Evolutionary conservation across 2,113 vertebrate genomes (phyloP).

Genomic region (Cisticola juncidis): DNA sequence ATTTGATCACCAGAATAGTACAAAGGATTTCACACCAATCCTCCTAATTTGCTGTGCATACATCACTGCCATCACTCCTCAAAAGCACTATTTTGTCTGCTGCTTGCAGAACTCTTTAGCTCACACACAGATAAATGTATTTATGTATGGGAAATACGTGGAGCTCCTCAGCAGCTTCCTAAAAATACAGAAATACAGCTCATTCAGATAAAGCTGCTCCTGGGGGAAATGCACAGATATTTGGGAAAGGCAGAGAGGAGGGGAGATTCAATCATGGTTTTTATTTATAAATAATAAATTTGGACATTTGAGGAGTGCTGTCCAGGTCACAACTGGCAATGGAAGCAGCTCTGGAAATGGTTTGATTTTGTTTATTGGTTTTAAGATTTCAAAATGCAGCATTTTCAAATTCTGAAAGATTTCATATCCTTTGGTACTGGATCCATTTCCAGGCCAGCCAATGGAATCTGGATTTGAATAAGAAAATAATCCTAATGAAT

Average conservation of each 20-base stretch:
- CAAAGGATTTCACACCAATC: background rate
- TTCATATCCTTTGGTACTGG: background rate
- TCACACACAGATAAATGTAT: background rate
- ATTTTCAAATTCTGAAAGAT: background rate
- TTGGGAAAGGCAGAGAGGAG: background rate
- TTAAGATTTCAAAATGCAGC: background rate
- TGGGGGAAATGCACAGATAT: background rate
- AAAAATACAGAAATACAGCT: background rate
- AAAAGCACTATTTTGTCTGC: background rate
- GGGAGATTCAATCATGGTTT: rapidly evolving
- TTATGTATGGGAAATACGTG: background rate
- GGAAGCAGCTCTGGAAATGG: rapidly evolving
- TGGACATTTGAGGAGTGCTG: background rate
- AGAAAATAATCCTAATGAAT: background rate
- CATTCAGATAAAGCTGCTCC: background rate
- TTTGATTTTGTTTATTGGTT: background rate
- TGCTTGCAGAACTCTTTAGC: background rate
- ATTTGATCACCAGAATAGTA: background rate
- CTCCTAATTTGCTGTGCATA: background rate
- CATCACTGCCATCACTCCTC: background rate
- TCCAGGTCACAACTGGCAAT: background rate
- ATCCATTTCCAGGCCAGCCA: background rate
- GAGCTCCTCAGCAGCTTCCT: background rate
- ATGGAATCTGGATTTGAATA: background rate
- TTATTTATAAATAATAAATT: background rate